These are phyloP conservation scores for Aphidius colemani DNA, from an alignment of 2,888 invertebrate species.

Conservation along the genomic window DNA sequence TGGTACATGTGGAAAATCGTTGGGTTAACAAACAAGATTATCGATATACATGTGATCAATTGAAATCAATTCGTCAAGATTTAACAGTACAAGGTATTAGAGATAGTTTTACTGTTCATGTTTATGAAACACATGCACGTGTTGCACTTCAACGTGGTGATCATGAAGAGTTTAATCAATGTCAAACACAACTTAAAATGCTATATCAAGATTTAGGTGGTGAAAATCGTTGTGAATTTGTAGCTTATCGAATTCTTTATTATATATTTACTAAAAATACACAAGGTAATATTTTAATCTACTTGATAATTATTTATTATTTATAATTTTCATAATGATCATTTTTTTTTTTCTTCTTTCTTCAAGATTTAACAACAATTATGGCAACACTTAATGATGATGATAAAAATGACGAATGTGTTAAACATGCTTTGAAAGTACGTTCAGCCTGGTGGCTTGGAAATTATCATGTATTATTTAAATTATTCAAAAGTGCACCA, in stretches of 20 bases:
- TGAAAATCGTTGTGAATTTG: conserved; percentile 87
- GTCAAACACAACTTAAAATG: conserved; percentile 97
- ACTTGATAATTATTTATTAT: too few species aligned
- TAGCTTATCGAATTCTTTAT: conserved; percentile 94
- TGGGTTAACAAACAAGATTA: conserved; percentile 94
- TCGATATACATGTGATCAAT: conserved; percentile 95
- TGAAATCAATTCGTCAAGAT: conserved; percentile 98
- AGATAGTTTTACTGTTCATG: conserved; percentile 93
- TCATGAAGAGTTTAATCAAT: conserved; percentile 99
- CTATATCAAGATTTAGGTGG: conserved; percentile 83
- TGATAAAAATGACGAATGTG: conserved; percentile 80
- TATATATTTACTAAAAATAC: conserved; percentile 98
- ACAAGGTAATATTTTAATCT: conserved; percentile 69
- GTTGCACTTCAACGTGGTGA: conserved; percentile 98
- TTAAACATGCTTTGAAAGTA: conserved; percentile 84
- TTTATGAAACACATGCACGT: conserved; percentile 98
- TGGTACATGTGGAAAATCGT: conserved; percentile 87
- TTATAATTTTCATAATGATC: not conserved
- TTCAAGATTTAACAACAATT: conserved; percentile 90
- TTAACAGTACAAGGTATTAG: conserved; percentile 97
- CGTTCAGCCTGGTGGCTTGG: conserved; percentile 92
- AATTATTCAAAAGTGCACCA: conserved; percentile 85
- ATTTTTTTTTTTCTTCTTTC: conserved; percentile 38
- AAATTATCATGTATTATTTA: conserved; percentile 92
- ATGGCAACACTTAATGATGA: conserved; percentile 78